Evolutionary conservation across 2,888 invertebrate genomes (phyloP).

Genomic region (Unio pictorum): DNA sequence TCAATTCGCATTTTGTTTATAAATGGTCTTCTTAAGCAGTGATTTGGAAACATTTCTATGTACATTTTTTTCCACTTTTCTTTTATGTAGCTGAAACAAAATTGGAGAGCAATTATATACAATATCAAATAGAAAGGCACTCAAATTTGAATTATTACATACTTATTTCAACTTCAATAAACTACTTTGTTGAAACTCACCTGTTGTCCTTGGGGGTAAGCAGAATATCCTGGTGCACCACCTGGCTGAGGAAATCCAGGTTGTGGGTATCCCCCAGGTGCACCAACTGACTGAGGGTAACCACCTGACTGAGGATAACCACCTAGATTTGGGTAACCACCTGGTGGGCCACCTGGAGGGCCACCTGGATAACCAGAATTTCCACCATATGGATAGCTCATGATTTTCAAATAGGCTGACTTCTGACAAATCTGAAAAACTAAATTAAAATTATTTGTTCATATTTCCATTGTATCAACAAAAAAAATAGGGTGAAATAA

Average conservation of each 20-base stretch:
- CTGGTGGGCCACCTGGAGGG: slow-evolving; percentile 12
- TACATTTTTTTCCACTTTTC: no score
- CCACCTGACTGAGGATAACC: slow-evolving; percentile 37
- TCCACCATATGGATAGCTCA: slow-evolving; percentile 8
- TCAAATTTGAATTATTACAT: no score
- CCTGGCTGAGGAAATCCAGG: slow-evolving; percentile 23
- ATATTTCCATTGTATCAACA: no score
- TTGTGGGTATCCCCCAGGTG: slow-evolving; percentile 20
- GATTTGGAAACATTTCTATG: no score
- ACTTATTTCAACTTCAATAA: not conserved
- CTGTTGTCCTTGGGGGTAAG: not conserved
- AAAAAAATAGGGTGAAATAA: no score
- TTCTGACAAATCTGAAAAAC: not conserved
- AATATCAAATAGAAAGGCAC: no score
- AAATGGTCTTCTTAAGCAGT: no score
- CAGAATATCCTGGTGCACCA: not conserved
- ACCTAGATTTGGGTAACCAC: slow-evolving; percentile 20
- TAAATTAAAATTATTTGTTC: no score
- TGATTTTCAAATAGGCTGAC: not conserved
- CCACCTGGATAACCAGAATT: slow-evolving; percentile 6
- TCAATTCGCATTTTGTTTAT: no score
- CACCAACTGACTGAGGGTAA: slow-evolving; percentile 45
- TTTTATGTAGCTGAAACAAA: no score
- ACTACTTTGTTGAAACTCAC: not conserved
- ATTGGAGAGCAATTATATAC: no score